Base-by-base conservation (phyloP, 2,888 invertebrate species). In the Sinhomidia bicolor region DNA sequence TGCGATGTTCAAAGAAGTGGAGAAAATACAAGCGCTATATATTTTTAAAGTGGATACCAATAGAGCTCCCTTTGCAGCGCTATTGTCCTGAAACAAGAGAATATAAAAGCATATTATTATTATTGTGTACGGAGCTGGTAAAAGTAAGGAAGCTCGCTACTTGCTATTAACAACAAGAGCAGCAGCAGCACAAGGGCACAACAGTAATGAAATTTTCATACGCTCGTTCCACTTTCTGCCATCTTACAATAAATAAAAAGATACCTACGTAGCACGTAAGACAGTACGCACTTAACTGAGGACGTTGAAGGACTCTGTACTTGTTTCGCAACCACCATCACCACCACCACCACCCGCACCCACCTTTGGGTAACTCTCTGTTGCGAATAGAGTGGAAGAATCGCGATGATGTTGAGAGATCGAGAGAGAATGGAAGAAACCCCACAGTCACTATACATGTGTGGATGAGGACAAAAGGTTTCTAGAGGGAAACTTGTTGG, bases 381-480 rank as follows among this genome's bases (percentile, higher is more conserved):
- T 51, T 47, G 26, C 26, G 14, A 51, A 23, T 57, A 20, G 57
- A 74, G 44, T 17, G 4, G 36, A 17, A 26, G 29, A 29, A 51
- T 29, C 14, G 26, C 2, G 3, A 6, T 29, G 26, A 26, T 74
- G 29, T 29, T 47, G 26, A 51, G 14, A 47, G 26, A 47, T 7
- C 0, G 29, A 51, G 6, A 74, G 47, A 51, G 74, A 23, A 36
- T 74, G 17, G 74, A 51, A 14, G 74, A 51, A 26, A 12, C 26
- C 47, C 14, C 14, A 14, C 62, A 51, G 74, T 74, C 74, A 51
- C 47, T 74, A 44, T 74, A 41, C 74, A 74, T 57, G 78, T 78
- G 54, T 41, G 36, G 78, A 32, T 57, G 78, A 78, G 78, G 51
- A 74, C 74, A 78, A 54, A 57, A 57, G 78, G 54, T 36, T 68